A percentile compares a stretch with the other conserved stretches of the same genome.
Evolutionary conservation across 1,140 invertebrate genomes (phyloP).

Genomic region (Plutomurus gul): DNA sequence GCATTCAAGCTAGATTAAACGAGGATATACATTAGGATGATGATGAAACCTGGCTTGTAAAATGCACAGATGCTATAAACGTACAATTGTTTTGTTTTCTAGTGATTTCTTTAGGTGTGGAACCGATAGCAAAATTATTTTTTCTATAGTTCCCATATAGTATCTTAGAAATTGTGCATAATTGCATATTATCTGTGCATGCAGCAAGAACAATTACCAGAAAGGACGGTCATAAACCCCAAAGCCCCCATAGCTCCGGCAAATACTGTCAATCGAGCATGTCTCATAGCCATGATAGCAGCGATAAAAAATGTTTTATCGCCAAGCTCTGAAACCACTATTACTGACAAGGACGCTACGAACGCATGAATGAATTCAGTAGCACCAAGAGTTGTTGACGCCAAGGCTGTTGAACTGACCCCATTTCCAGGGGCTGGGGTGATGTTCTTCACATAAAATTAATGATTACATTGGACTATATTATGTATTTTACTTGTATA

Average conservation of each 20-base stretch:
- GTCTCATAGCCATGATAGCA: constrained; percentile 98
- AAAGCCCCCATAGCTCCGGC: constrained; percentile 89
- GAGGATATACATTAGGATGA: too few relatives aligned
- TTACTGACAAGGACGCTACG: constrained; percentile 90
- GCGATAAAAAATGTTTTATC: constrained; percentile 99
- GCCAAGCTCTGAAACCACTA: constrained; percentile 95
- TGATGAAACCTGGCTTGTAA: too few relatives aligned
- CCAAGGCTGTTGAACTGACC: not conserved
- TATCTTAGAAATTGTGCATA: too few relatives aligned
- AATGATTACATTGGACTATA: not conserved
- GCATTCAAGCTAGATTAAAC: too few relatives aligned
- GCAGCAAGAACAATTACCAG: too few relatives aligned
- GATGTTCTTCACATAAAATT: not conserved
- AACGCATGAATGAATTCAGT: constrained; percentile 91
- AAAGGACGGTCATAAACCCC: constrained; percentile 92
- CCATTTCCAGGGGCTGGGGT: not conserved
- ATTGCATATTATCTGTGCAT: too few relatives aligned
- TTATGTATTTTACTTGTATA: not conserved
- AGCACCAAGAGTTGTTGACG: not conserved
- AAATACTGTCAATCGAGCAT: constrained; percentile 91
- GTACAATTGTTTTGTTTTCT: too few relatives aligned
- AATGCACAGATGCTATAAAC: too few relatives aligned
- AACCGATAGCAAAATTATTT: too few relatives aligned
- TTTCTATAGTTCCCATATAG: too few relatives aligned
- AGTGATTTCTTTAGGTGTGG: too few relatives aligned